Percentiles rank a stretch among this genome's conserved stretches.
These are phyloP conservation scores for Babylonia areolata DNA, from an alignment of 1,140 invertebrate genomes.

Conservation along the genomic window DNA sequence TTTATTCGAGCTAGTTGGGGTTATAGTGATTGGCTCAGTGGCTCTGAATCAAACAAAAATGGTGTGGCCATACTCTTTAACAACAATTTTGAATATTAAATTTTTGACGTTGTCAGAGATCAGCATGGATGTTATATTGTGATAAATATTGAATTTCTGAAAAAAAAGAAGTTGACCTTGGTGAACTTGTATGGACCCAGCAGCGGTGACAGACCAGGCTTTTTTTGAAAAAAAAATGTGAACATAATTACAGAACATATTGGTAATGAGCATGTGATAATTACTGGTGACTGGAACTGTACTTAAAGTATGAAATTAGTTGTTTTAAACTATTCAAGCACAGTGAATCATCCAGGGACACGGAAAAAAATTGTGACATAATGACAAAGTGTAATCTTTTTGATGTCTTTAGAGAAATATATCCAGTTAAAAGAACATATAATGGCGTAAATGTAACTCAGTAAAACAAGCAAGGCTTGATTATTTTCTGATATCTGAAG, in stretches of 20 bases:
- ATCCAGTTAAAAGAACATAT: not conserved
- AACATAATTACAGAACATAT: not conserved
- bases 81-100: not conserved
- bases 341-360: not conserved
- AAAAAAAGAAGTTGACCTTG: not conserved
- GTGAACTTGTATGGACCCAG: slow-evolving; percentile 24
- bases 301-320: no score
- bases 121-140: slow-evolving; percentile 12
- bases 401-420: not conserved
- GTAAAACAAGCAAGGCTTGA: slow-evolving; percentile 16
- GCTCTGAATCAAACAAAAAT: slow-evolving; percentile 2
- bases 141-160: not conserved
- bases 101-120: not conserved
- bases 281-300: slow-evolving; percentile 22
- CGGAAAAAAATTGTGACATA: not conserved
- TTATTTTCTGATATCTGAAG: slow-evolving; percentile 4
- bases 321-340: not conserved
- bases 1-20: not conserved
- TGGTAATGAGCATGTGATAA: not conserved
- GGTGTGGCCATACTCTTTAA: slow-evolving; percentile 16
- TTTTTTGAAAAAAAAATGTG: not conserved
- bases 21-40: not conserved
- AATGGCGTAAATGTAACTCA: slow-evolving; percentile 4
- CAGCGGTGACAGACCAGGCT: not conserved
- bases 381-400: not conserved